A percentile compares a stretch with the other conserved stretches of the same genome.
These are phyloP conservation scores for Rhadina sibilatrix DNA, from an alignment of 2,113 vertebrate species.

Conservation along the genomic window DNA sequence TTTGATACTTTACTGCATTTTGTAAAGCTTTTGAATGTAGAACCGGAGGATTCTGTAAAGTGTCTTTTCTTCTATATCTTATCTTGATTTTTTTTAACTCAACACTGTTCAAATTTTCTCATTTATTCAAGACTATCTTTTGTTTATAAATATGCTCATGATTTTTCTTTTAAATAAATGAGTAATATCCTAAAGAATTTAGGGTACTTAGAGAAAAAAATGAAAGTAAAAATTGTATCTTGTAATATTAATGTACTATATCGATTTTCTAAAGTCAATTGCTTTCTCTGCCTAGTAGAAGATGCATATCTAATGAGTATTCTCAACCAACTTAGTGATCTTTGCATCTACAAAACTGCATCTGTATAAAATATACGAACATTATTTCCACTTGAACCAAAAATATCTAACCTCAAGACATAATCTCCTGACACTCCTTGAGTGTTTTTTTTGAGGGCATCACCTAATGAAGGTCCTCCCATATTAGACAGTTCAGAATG, in stretches of 20 bases:
- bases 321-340: not conserved
- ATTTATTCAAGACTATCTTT: not conserved
- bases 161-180: not conserved
- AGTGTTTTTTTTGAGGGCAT: not conserved
- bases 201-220: not conserved
- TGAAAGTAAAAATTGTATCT: not conserved
- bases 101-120: not conserved
- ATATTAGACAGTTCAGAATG: not conserved
- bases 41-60: fast-evolving
- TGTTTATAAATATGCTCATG: not conserved
- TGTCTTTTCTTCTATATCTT: not conserved
- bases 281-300: not conserved
- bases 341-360: not conserved
- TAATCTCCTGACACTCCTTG: not conserved
- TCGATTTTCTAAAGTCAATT: not conserved
- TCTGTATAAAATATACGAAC: not conserved
- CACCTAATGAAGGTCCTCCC: not conserved
- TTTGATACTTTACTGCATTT: not conserved
- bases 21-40: not conserved
- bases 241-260: not conserved
- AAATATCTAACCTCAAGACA: not conserved
- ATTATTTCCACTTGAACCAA: not conserved
- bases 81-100: not conserved
- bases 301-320: not conserved
- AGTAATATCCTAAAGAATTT: not conserved